A percentile compares a stretch with the other conserved stretches of the same genome.
Evolutionary conservation across 2,113 vertebrate genomes (phyloP).

Genomic region (Morphnarchus princeps): DNA sequence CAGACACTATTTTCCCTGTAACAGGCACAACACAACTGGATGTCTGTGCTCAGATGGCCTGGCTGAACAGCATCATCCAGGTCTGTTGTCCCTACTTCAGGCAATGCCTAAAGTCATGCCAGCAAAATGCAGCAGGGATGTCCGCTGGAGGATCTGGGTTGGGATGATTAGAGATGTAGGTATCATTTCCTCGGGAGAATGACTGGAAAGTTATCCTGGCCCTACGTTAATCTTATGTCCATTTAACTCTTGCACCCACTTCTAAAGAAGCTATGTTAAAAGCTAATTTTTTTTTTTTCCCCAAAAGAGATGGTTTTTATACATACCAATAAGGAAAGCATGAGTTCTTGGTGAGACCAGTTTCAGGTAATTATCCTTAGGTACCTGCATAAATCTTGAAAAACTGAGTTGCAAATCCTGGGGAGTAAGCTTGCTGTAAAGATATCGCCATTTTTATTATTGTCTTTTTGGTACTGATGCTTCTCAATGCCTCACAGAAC

Average conservation of each 20-base stretch:
- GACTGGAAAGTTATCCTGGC: neutral
- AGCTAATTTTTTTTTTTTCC: neutral
- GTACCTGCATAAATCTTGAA: neutral
- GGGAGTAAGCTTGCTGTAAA: neutral
- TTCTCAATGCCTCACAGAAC: neutral
- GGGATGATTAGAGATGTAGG: fast-evolving
- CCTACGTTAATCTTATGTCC: neutral
- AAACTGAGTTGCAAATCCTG: neutral
- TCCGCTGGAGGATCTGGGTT: neutral
- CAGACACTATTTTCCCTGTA: neutral
- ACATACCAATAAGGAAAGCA: neutral
- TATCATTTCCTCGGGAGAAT: neutral
- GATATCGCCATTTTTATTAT: neutral
- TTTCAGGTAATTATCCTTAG: neutral
- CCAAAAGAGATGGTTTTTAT: neutral
- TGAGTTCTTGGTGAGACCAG: neutral
- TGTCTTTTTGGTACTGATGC: neutral
- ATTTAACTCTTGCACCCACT: neutral
- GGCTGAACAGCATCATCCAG: neutral
- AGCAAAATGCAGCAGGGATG: neutral
- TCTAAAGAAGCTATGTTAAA: neutral
- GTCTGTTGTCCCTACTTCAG: neutral
- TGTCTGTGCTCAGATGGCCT: neutral
- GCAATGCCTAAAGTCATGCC: neutral
- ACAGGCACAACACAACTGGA: neutral